Percentiles rank a stretch among this genome's conserved stretches.
Conservation (phyloP, 2,113 vertebrate species). For the Forbesichthys agassizii region DNA sequence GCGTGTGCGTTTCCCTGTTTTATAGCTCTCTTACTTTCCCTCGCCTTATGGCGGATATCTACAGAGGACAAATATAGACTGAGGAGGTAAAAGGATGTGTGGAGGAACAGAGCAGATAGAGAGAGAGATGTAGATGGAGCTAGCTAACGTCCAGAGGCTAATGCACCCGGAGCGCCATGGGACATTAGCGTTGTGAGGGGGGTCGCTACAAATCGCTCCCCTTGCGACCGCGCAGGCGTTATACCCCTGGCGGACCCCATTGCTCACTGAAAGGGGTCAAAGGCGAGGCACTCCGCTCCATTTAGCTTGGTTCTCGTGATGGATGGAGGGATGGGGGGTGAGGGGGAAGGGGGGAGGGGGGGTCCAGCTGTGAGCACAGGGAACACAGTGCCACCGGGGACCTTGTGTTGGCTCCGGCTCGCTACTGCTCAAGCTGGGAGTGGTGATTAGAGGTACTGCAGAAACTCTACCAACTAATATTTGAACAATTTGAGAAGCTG, state of each 20-base stretch:
- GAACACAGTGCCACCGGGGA: conserved; percentile 46
- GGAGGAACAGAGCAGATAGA: conserved; percentile 2
- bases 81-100: neutral
- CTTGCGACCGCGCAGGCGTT: conserved; percentile 27
- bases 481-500: conserved; percentile 52
- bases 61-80: neutral
- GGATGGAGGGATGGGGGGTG: conserved; percentile 40
- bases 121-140: conserved; percentile 31
- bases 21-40: no score
- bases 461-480: conserved; percentile 53
- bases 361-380: conserved; percentile 30
- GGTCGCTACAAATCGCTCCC: conserved; percentile 56
- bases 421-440: conserved; percentile 10
- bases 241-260: conserved; percentile 47
- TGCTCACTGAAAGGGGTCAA: conserved; percentile 73
- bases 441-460: conserved; percentile 48
- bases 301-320: conserved; percentile 64
- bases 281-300: conserved; percentile 62
- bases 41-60: neutral
- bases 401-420: conserved; percentile 29
- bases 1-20: no score
- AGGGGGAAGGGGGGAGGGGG: conserved; percentile 10
- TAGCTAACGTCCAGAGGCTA: conserved; percentile 46
- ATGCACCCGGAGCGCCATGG: conserved; percentile 63
- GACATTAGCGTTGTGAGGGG: conserved; percentile 55